A percentile compares a stretch with the other conserved stretches of the same genome.
Conservation (phyloP, 1,140 invertebrate species). For the Drosophila oshimai region DNA sequence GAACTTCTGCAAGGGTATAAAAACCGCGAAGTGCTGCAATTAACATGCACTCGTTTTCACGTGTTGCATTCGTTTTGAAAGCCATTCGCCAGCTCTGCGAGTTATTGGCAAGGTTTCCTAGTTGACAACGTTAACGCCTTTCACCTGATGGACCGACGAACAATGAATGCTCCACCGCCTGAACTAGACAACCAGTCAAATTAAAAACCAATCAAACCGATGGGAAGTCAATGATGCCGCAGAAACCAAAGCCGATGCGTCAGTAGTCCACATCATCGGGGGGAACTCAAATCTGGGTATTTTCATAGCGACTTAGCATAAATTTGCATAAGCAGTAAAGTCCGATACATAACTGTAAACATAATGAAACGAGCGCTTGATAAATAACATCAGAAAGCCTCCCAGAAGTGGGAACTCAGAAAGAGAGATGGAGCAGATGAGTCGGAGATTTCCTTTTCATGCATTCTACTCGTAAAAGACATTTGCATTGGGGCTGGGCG, state of each 20-base stretch:
- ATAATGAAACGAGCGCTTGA: conserved; percentile 69
- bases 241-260: not conserved
- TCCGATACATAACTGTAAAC: conserved; percentile 70
- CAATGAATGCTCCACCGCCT: conserved; percentile 13
- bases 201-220: conserved; percentile 66
- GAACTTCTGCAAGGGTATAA: conserved; percentile 4
- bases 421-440: not conserved
- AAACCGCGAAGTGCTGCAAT: not conserved
- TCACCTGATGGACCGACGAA: conserved; percentile 30
- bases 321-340: conserved; percentile 72
- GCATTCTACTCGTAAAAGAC: conserved; percentile 41
- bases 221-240: conserved; percentile 31
- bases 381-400: conserved; percentile 49
- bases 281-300: conserved; percentile 28
- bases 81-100: conserved; percentile 37
- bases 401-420: conserved; percentile 9
- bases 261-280: conserved; percentile 7
- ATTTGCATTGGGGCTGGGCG: conserved; percentile 36
- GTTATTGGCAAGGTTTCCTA: conserved; percentile 72
- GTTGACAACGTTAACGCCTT: conserved; percentile 70
- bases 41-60: conserved; percentile 50
- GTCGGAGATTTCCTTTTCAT: conserved; percentile 46
- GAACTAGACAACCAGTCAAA: conserved; percentile 34
- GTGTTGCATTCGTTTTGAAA: conserved; percentile 48
- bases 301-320: conserved; percentile 56